phyloP scores from a whole-genome alignment of 2,113 vertebrate species.

The Erpornis zantholeuca region DNA sequence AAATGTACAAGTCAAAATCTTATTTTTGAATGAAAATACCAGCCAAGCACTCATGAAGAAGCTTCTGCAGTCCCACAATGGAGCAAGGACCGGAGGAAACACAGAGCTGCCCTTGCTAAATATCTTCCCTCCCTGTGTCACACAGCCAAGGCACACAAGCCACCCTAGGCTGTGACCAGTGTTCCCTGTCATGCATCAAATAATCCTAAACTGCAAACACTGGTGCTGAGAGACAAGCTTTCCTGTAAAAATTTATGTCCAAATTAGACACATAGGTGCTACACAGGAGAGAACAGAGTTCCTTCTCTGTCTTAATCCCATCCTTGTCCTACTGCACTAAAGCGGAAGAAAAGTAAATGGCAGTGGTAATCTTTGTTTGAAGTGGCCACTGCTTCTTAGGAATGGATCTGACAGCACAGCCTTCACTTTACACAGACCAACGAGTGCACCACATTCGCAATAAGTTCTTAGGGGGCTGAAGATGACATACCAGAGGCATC shows the following conservation, averaged over 20 bases:
- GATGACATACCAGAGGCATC: neutral
- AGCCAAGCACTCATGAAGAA: neutral
- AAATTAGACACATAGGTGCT: neutral
- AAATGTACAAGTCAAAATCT: neutral
- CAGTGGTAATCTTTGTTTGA: neutral
- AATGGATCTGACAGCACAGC: neutral
- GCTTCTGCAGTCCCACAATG: neutral
- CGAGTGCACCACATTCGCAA: neutral
- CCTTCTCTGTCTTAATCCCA: neutral
- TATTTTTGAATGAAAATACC: neutral
- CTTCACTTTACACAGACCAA: neutral
- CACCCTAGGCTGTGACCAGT: neutral
- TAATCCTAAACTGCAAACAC: neutral
- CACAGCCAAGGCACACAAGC: rapidly evolving
- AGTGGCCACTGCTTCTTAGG: neutral
- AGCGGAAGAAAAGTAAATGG: neutral
- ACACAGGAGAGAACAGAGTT: neutral
- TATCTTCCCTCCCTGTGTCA: rapidly evolving
- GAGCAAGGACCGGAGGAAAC: neutral
- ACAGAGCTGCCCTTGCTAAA: rapidly evolving
- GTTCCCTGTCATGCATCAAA: neutral
- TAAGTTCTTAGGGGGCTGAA: neutral
- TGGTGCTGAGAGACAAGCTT: neutral
- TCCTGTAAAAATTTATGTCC: neutral
- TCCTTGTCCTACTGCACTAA: neutral